Evolutionary conservation across 2,797 vertebrate species (phyloP), one percentile per base, ranked within the genome.

Genomic region (Dromococcyx pavoninus): DNA sequence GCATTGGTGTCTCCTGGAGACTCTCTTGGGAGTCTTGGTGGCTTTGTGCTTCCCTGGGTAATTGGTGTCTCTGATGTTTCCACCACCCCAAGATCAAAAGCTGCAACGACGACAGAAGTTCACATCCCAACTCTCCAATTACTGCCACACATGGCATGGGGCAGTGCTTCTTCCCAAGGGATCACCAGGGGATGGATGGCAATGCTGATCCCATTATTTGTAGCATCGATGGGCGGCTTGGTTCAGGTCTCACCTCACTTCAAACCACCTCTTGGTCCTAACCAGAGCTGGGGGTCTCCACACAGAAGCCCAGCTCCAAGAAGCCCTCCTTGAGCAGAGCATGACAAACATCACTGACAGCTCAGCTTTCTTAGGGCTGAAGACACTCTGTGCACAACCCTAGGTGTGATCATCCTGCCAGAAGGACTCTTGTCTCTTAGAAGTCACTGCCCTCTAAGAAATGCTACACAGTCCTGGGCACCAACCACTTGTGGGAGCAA

Each of bases 31-130:
- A 28, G 48, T 62, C 66, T 9, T 28, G 81, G 46, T 37, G 78
- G 33, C 24, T 41, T 33, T 0, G 1, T 3, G 1, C 28, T 78
- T 58, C 50, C 70, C 50, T 4, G 24, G 25, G 12, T 58, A 92
- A 92, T 91, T 69, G 71, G 58, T 58, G 88, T 10, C 76, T 70
- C 80, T 51, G 62, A 83, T 13, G 54, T n/a, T 69, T 43, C 83
- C 88, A 90, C 9, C 35, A 61, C 16, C 18, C 56, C 15, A 2
- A n/a, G 51, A 93, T 91, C 80, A 94, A 96, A 91, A 92, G 48
- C 62, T 50, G 57, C 57, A 43, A 69, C 5, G 0, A 5, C 11
- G 61, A 30, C 67, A 12, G 18, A n/a, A 50, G 48, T 51, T 70
- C 61, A 7, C 0, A 17, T 13, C 37, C 39, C 81, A 21, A 46